Conservation (phyloP, 1,140 invertebrate genomes). For the Holcopasites calliopsidis region DNA sequence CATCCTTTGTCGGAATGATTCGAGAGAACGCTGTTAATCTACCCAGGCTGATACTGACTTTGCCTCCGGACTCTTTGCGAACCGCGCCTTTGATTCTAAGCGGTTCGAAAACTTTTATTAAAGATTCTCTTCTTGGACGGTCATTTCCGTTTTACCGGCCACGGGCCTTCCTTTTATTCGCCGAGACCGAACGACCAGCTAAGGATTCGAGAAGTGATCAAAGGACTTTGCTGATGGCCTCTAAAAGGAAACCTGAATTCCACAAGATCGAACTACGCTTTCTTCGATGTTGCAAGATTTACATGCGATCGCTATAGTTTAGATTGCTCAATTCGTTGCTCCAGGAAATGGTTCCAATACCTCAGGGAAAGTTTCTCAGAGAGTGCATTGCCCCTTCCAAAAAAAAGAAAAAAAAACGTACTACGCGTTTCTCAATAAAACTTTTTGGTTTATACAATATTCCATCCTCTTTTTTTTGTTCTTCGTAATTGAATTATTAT, state of each 20-base stretch:
- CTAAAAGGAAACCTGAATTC: constrained; percentile 11
- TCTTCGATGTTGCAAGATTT: not conserved
- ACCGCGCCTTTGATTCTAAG: not conserved
- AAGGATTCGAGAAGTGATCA: constrained; percentile 10
- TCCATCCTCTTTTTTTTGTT: too few species aligned
- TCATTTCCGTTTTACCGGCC: not conserved
- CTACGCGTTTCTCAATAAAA: too few species aligned
- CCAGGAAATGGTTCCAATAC: not conserved
- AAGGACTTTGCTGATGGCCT: constrained; percentile 11
- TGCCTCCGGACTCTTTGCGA: not conserved
- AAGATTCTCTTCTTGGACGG: not conserved
- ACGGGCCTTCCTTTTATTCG: not conserved
- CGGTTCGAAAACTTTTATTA: constrained; percentile 26
- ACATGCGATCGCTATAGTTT: not conserved
- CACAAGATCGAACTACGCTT: not conserved
- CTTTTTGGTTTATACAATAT: too few species aligned
- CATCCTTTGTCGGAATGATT: not conserved
- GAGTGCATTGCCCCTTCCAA: too few species aligned
- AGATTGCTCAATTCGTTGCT: not conserved
- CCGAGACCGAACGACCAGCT: not conserved
- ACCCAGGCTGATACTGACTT: not conserved
- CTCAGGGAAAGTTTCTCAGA: too few species aligned
- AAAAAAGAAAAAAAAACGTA: too few species aligned
- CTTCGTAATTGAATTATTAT: too few species aligned
- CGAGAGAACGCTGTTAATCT: not conserved